Conservation (phyloP, 1,140 invertebrate species). For the Steinernema khuongi region DNA sequence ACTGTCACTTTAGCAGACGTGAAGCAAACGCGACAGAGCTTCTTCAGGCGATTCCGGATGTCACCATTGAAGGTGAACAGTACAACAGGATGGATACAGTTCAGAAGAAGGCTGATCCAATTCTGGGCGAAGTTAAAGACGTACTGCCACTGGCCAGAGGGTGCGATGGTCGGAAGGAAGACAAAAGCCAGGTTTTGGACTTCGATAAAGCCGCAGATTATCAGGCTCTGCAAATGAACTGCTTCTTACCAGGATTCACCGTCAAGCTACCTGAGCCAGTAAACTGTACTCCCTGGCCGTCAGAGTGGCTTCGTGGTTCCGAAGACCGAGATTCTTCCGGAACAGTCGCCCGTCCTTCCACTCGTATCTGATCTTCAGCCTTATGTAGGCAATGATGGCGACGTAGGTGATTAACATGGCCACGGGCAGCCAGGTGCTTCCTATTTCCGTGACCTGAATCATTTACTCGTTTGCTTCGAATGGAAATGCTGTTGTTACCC, state of each 20-base stretch:
- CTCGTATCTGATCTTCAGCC: neutral
- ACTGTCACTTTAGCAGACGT: no score
- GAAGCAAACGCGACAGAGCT: no score
- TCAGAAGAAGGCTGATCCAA: neutral
- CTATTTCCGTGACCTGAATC: neutral
- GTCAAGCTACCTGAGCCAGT: neutral
- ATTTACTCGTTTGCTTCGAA: neutral
- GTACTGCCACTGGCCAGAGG: neutral
- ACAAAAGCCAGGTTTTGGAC: neutral
- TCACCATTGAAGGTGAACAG: neutral
- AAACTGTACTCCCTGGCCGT: neutral
- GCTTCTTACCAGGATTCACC: no score
- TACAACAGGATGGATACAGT: neutral
- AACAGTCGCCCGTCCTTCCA: neutral
- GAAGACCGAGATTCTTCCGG: neutral
- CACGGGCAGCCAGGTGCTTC: neutral
- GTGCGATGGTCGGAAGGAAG: neutral
- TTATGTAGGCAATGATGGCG: neutral
- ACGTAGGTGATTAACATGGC: slow-evolving; percentile 2
- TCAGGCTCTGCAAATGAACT: neutral
- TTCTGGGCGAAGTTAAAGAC: neutral
- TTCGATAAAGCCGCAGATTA: neutral
- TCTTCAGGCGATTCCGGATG: neutral
- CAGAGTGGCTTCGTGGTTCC: neutral
- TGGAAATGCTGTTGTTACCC: neutral